phyloP scores from a whole-genome alignment of 2,888 invertebrate genomes.

The Mythimna ferrago region DNA sequence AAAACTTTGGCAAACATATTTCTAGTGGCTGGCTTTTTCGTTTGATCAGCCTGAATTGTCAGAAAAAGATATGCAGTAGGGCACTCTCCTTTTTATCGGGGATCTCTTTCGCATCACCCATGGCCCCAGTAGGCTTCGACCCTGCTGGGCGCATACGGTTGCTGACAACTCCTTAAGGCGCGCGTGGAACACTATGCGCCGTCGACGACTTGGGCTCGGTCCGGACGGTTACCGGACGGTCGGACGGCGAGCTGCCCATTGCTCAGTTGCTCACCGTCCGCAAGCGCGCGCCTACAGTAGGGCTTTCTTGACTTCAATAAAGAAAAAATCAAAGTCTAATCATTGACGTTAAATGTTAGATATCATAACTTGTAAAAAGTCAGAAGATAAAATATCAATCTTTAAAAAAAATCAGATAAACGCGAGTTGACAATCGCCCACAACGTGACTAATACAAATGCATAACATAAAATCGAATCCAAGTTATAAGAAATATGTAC shows the following conservation, averaged over 20 bases:
- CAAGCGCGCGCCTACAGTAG: no score
- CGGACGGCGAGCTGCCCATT: no score
- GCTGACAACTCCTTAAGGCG: no score
- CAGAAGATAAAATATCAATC: constrained; percentile 3
- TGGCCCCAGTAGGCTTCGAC: no score
- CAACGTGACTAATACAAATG: constrained; percentile 34
- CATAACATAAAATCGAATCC: constrained; percentile 39
- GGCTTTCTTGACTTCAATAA: neutral
- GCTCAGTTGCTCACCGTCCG: no score
- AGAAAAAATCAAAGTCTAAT: neutral
- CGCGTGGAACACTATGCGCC: no score
- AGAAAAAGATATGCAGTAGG: neutral
- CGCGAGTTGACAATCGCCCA: constrained; percentile 22
- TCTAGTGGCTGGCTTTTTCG: neutral
- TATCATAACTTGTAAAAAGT: neutral
- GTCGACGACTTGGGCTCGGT: no score
- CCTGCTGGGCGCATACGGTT: no score
- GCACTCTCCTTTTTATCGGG: no score
- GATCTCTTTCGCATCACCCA: no score
- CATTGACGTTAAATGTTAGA: neutral
- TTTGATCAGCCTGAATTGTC: neutral
- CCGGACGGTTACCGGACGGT: no score
- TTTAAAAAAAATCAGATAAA: constrained; percentile 20
- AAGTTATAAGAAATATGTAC: constrained; percentile 1
- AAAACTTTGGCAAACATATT: neutral